Base-by-base conservation (phyloP, 2,888 invertebrate species). In the Myopa tessellatipennis region DNA sequence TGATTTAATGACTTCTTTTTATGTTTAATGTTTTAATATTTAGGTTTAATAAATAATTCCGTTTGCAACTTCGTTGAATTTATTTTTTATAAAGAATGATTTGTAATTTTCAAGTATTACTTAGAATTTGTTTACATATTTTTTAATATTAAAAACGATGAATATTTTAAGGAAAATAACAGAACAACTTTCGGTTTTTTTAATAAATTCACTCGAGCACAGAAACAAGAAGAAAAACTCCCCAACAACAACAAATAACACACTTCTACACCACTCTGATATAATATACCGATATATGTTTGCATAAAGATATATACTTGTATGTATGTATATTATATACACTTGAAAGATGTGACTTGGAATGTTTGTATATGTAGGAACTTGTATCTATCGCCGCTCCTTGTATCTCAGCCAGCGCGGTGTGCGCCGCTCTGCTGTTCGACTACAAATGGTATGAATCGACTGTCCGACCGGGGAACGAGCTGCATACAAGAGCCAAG, bases 381-480 rank as follows among this genome's bases (percentile, higher is more conserved):
- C 8, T 65, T 34, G 36, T 67, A 36, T 67, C 38, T 38, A 67
- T 14, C 34, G 34, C 63, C 26, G 67, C 67, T 14, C 16, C 6
- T 45, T 45, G 45, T 8, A 45, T 8, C 45, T 3, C 55, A 55
- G n/a, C 50, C 10, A 50, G 36, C 40, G 67, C 69, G 75, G 6
- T 69, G 55, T 60, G 75, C 75, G 69, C 75, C 45, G 18, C 60
- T 75, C 68, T 38, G 75, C 34, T 69, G 75, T 34, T 69, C 75
- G n/a, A 75, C 61, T 61, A 45, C 73, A 73, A 73, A 73, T 73
- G 73, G 45, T 26, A 61, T 45, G 45, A 45, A 45, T 45, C 45
- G 45, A 71, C 40, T 61, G 61, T 61, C 61, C 73, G 63, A 63
- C 74, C 40, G 55, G 67, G 36, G 67, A 68, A 68, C 67, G 61